Percentiles rank a stretch among this genome's conserved stretches.
Evolutionary conservation across 2,113 vertebrate species (phyloP).

Genomic region (Clarias batrachus): DNA sequence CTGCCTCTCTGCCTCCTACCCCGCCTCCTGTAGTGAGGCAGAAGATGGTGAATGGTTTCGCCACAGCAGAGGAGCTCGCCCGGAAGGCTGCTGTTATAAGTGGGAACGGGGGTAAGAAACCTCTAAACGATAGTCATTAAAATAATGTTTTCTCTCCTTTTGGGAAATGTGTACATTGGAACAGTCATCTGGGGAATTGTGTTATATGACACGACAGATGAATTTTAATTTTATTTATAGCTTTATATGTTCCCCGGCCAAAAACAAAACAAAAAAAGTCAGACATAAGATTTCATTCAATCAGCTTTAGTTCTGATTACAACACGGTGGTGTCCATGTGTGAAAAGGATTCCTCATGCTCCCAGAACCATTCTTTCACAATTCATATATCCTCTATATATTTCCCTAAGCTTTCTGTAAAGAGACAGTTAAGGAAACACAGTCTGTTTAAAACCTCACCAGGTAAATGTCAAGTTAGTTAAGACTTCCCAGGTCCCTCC

Average conservation of each 20-base stretch:
- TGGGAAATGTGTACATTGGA: neutral
- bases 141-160: neutral
- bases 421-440: too few relatives aligned
- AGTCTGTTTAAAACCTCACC: neutral
- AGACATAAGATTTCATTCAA: too few relatives aligned
- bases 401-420: neutral
- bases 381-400: too few relatives aligned
- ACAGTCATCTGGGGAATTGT: neutral
- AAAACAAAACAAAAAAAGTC: too few relatives aligned
- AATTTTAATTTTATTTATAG: neutral
- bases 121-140: neutral
- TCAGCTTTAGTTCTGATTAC: too few relatives aligned
- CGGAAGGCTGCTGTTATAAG: conserved; percentile 83
- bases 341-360: too few relatives aligned
- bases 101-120: conserved; percentile 77
- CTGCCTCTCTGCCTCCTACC: conserved; percentile 94
- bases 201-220: neutral
- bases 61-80: conserved; percentile 86
- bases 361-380: too few relatives aligned
- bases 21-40: conserved; percentile 88
- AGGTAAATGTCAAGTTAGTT: neutral
- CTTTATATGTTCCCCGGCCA: too few relatives aligned
- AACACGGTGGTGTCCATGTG: too few relatives aligned
- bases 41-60: conserved; percentile 93
- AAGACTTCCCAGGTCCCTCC: too few relatives aligned